Percentiles rank a stretch among this genome's conserved stretches.
Conservation (phyloP, 2,113 vertebrate species). For the Silurus glanis region DNA sequence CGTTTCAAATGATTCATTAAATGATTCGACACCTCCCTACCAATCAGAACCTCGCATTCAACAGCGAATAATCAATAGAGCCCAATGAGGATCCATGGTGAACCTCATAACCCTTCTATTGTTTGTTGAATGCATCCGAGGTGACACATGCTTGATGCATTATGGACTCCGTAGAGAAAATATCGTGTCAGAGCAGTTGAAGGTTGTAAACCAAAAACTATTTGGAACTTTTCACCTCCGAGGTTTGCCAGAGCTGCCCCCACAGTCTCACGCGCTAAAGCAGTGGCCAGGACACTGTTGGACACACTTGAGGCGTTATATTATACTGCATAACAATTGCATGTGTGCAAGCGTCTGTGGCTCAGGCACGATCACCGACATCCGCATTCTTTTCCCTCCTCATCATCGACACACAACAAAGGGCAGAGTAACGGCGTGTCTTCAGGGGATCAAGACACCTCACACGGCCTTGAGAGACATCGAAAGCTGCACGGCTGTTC, state of each 20-base stretch:
- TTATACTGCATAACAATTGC: slow-evolving; percentile 40
- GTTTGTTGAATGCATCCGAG: slow-evolving; percentile 17
- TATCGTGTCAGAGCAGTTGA: slow-evolving; percentile 34
- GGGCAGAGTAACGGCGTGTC: slow-evolving; percentile 22
- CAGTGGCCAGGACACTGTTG: slow-evolving; percentile 9
- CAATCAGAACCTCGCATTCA: neutral
- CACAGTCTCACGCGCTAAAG: slow-evolving; percentile 22
- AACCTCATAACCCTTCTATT: slow-evolving; percentile 24
- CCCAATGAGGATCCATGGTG: neutral
- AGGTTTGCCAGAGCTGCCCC: slow-evolving; percentile 35
- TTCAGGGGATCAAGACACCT: slow-evolving; percentile 55
- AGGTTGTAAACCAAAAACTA: slow-evolving; percentile 35
- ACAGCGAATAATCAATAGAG: neutral
- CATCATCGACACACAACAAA: slow-evolving; percentile 61
- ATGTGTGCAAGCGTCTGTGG: slow-evolving; percentile 1
- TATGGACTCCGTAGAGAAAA: slow-evolving; percentile 23
- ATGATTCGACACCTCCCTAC: neutral
- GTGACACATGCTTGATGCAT: slow-evolving; percentile 42
- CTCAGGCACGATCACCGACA: slow-evolving; percentile 5
- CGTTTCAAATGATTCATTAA: neutral
- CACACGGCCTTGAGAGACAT: neutral
- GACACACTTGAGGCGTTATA: slow-evolving; percentile 31
- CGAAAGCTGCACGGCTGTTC: slow-evolving; percentile 13
- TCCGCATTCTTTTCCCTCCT: slow-evolving; percentile 61
- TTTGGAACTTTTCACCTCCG: slow-evolving; percentile 35